Conservation (phyloP, 2,113 vertebrate genomes). For the Oreochromis aureus region DNA sequence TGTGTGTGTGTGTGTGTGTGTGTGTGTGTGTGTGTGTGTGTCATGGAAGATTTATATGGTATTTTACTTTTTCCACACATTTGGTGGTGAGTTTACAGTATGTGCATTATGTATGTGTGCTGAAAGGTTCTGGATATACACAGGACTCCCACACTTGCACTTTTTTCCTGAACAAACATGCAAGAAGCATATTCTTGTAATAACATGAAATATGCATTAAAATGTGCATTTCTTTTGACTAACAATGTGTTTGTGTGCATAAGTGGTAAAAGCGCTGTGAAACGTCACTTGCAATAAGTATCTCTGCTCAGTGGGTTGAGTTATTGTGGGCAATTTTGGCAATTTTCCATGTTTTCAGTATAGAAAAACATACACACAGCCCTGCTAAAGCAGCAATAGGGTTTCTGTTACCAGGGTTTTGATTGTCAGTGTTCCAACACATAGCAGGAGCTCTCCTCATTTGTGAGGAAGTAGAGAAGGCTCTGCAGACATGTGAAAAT, state of each 20-base stretch:
- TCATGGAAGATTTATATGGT: neutral
- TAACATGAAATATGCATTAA: neutral
- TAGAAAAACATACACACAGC: neutral
- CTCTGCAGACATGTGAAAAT: slow-evolving; percentile 53
- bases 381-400: neutral
- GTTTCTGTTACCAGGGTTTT: neutral
- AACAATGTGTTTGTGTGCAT: neutral
- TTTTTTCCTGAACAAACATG: neutral
- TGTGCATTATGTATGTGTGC: neutral
- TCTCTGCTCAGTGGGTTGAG: neutral
- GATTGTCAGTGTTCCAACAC: slow-evolving; percentile 2
- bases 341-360: neutral
- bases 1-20: neutral
- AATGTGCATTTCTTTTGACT: neutral
- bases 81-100: neutral
- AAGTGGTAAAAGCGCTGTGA: neutral
- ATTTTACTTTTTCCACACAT: neutral
- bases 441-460: slow-evolving; percentile 25
- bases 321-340: neutral
- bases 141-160: slow-evolving; percentile 4
- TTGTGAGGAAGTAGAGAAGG: slow-evolving; percentile 41
- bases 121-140: neutral
- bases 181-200: neutral
- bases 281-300: neutral
- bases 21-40: neutral